Conservation (phyloP, 2,797 vertebrate genomes). For the Poecilia picta region DNA sequence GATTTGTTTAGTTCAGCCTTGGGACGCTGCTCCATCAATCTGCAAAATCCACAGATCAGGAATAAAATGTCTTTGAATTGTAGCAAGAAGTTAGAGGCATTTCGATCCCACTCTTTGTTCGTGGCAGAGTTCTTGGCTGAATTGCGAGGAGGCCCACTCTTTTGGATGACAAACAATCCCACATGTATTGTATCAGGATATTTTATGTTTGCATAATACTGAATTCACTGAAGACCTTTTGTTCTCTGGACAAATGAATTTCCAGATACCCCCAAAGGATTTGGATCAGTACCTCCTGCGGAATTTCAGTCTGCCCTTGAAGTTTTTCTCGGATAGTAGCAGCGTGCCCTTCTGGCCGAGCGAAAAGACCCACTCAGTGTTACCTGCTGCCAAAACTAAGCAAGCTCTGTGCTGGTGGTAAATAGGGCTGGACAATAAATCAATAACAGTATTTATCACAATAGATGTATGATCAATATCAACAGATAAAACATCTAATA, state of each 20-base stretch:
- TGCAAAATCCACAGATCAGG: not conserved
- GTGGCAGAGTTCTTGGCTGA: not conserved
- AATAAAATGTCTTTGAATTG: not conserved
- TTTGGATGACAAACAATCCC: not conserved
- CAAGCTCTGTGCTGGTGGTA: not conserved
- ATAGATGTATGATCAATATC: too few relatives aligned
- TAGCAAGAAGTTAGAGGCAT: not conserved
- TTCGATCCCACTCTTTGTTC: not conserved
- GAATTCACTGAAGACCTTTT: slow-evolving; percentile 3
- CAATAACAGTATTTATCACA: too few relatives aligned
- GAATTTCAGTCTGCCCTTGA: not conserved
- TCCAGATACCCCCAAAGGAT: not conserved
- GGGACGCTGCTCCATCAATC: not conserved
- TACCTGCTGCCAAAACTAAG: not conserved
- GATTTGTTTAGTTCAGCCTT: not conserved
- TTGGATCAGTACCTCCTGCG: not conserved
- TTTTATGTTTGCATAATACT: not conserved
- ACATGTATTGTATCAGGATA: not conserved
- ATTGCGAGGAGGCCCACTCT: not conserved
- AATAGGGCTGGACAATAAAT: too few relatives aligned
- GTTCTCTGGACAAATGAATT: not conserved
- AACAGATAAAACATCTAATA: too few relatives aligned
- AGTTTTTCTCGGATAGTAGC: not conserved
- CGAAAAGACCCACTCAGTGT: not conserved
- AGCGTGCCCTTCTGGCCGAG: not conserved